phyloP scores from a whole-genome alignment of 2,888 invertebrate genomes.

The Hirtodrosophila alboralis region DNA sequence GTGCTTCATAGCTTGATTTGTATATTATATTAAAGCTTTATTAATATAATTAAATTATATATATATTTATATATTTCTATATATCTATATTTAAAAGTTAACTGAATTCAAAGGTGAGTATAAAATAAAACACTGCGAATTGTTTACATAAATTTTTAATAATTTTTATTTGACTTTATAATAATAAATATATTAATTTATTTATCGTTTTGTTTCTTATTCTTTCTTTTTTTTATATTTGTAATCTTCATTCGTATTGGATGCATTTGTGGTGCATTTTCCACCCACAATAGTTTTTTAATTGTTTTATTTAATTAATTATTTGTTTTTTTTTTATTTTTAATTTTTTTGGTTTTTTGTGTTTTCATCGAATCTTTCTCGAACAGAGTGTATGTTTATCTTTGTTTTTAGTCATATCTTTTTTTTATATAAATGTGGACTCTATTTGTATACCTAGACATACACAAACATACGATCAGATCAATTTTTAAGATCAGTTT shows the following conservation, averaged over 20 bases:
- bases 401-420: not conserved
- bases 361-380: constrained; percentile 18
- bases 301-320: not conserved
- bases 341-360: constrained; percentile 27
- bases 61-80: too few relatives aligned
- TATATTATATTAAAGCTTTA: too few relatives aligned
- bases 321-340: constrained; percentile 1
- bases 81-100: too few relatives aligned
- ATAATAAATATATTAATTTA: constrained; percentile 74
- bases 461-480: constrained; percentile 11
- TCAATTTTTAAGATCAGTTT: constrained; percentile 28
- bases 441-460: constrained; percentile 3
- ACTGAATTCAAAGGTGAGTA: too few relatives aligned
- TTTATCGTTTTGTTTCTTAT: constrained; percentile 41
- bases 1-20: too few relatives aligned
- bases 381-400: too few relatives aligned
- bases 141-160: constrained; percentile 70
- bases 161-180: constrained; percentile 75
- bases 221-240: constrained; percentile 27
- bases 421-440: constrained; percentile 5
- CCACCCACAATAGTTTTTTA: constrained; percentile 24
- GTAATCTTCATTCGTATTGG: constrained; percentile 31
- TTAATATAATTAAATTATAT: too few relatives aligned
- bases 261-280: constrained; percentile 28
- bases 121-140: constrained; percentile 22